Base-by-base conservation (phyloP, 2,888 invertebrate genomes). In the Reticulitermes lucifugus region DNA sequence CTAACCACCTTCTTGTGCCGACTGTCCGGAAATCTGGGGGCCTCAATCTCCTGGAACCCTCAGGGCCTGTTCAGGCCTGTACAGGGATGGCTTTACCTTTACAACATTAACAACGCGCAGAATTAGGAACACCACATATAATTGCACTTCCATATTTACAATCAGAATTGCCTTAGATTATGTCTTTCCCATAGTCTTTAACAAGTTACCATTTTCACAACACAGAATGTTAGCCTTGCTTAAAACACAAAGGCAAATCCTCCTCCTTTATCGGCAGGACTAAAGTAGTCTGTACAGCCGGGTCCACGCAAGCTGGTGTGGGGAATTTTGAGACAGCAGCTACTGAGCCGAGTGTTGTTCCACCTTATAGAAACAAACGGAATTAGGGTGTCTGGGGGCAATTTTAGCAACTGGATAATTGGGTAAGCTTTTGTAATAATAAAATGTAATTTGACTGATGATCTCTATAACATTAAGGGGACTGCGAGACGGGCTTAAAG, bases 401-500 rank as follows among this genome's bases (percentile, higher is more conserved):
- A 65, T 65, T 65, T 65, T 25, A 65, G 65, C 79, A 51, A 79
- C 55, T 55, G 79, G 79, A 80, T 85, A 85, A 85, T 73, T 80
- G 82, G 81, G n/a, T 85, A 82, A 85, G 85, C 85, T 60, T 41
- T 59, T 83, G 65, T 46, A 65, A 65, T 85, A 85, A 82, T 85
- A 83, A 46, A 82, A 59, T 55, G 59, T 82, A 85, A 85, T 82
- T 85, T 81, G 82, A 85, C 77, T 77, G 82, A 85, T 85, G 85
- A 25, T 59, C 73, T 71, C n/a, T 25, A 55, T 82, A 41, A 55
- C 55, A 85, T 85, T 85, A 82, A 75, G 85, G 21, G 55, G 10
- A 81, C 75, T 85, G 4, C 2, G 35, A 73, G 55, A 70, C 81
- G 75, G 43, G 80, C 81, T 84, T 80, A 79, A n/a, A 25, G 46